Evolutionary conservation across 2,888 invertebrate genomes (phyloP).

Genomic region (Temnothorax ravouxi): DNA sequence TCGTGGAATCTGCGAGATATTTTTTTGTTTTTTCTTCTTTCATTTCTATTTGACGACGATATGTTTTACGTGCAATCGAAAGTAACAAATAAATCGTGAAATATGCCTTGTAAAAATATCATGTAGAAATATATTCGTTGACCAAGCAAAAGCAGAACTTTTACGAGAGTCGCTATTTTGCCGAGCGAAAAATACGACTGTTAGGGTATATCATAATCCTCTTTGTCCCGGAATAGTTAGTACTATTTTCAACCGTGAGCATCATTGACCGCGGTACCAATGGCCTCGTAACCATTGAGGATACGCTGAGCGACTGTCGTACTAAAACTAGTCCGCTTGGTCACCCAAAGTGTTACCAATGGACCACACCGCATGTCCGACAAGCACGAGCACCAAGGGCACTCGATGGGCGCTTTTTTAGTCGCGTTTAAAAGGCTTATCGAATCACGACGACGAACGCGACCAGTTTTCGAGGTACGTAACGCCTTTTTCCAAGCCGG

Average conservation of each 20-base stretch:
- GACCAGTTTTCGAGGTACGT: conserved; percentile 50
- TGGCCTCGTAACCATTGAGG: conserved; percentile 35
- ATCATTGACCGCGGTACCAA: conserved; percentile 30
- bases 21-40: neutral
- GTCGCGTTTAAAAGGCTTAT: conserved; percentile 37
- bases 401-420: conserved; percentile 9
- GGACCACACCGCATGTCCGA: conserved; percentile 12
- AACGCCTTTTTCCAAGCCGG: neutral
- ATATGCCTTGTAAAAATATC: neutral
- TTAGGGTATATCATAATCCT: neutral
- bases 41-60: neutral
- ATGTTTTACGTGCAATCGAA: neutral
- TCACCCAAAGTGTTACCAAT: conserved; percentile 15
- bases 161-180: neutral
- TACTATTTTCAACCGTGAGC: conserved; percentile 41
- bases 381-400: neutral
- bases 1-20: neutral
- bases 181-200: conserved; percentile 1
- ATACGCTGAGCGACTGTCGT: neutral
- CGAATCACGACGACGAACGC: conserved; percentile 14
- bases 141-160: neutral
- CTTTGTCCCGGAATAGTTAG: conserved; percentile 9
- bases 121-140: neutral
- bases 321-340: conserved; percentile 35
- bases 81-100: neutral